phyloP scores from a whole-genome alignment of 2,797 vertebrate species.

The Rhabdophis nuchalis region DNA sequence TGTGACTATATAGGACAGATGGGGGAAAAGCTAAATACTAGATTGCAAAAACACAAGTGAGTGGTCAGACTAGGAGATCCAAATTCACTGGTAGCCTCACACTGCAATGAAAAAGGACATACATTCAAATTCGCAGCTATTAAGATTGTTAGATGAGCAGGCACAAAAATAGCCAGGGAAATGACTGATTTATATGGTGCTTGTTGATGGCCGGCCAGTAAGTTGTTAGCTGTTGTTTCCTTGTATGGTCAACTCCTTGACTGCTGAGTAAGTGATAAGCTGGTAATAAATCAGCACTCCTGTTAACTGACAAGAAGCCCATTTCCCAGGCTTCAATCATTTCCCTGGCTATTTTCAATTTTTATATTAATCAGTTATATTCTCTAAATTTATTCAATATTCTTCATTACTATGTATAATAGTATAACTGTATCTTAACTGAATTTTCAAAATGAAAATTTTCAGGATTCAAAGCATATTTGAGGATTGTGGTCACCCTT shows the following conservation, averaged over 20 bases:
- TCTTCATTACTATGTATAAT: conserved; percentile 24
- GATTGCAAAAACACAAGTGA: no score
- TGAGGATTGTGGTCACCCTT: conserved; percentile 12
- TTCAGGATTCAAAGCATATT: conserved; percentile 28
- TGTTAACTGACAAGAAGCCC: no score
- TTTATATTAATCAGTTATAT: conserved; percentile 14
- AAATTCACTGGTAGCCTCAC: not conserved
- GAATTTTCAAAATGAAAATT: conserved; percentile 6
- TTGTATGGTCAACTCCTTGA: no score
- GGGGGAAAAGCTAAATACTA: no score
- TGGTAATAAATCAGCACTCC: no score
- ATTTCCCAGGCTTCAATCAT: no score
- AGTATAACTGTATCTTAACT: not conserved
- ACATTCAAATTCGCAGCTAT: not conserved
- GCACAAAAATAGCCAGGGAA: not conserved
- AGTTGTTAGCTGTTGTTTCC: no score
- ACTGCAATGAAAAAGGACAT: not conserved
- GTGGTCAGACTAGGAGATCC: not conserved
- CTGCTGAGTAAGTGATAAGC: no score
- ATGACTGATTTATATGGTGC: not conserved
- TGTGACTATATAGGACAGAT: no score
- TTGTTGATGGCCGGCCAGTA: no score
- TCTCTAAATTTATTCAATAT: conserved; percentile 32
- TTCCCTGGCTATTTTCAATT: conserved; percentile 10
- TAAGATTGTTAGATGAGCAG: not conserved